Evolutionary conservation across 2,888 invertebrate genomes (phyloP).

Genomic region (Eupsilia transversa): DNA sequence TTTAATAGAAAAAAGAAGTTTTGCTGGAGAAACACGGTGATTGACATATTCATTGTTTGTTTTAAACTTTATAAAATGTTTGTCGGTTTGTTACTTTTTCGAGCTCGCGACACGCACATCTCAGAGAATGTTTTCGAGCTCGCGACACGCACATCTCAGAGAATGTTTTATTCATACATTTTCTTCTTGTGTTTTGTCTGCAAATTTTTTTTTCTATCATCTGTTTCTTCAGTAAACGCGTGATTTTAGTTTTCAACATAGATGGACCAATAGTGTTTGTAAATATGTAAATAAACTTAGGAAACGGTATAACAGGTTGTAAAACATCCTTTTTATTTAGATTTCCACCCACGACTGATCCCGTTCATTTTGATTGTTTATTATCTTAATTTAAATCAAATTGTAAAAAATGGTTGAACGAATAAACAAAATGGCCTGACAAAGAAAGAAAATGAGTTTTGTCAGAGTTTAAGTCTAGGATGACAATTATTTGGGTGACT

Average conservation of each 20-base stretch:
- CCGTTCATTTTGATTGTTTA: constrained; percentile 48
- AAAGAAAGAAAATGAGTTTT: constrained; percentile 7
- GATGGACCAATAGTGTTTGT: constrained; percentile 89
- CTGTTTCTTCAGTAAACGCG: constrained; percentile 53
- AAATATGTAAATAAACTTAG: constrained; percentile 88
- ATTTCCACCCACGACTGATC: constrained; percentile 77
- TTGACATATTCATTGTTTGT: constrained; percentile 22
- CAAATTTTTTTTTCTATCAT: constrained; percentile 34
- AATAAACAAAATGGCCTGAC: not conserved
- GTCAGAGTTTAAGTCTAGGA: not conserved
- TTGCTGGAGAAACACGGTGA: constrained; percentile 55
- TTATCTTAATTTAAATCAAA: not conserved
- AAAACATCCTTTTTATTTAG: constrained; percentile 72
- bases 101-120: constrained; percentile 42
- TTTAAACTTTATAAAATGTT: constrained; percentile 14
- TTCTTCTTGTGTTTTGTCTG: not conserved
- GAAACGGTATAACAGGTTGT: constrained; percentile 85
- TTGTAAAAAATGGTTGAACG: constrained; percentile 10
- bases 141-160: constrained; percentile 42
- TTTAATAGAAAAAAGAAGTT: constrained; percentile 41
- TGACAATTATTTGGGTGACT: not conserved
- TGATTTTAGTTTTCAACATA: constrained; percentile 81
- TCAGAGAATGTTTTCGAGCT: not conserved
- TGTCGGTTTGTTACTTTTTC: not conserved
- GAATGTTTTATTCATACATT: not conserved